Evolutionary conservation across 2,113 vertebrate species (phyloP).

Genomic region (Fukomys damarensis): DNA sequence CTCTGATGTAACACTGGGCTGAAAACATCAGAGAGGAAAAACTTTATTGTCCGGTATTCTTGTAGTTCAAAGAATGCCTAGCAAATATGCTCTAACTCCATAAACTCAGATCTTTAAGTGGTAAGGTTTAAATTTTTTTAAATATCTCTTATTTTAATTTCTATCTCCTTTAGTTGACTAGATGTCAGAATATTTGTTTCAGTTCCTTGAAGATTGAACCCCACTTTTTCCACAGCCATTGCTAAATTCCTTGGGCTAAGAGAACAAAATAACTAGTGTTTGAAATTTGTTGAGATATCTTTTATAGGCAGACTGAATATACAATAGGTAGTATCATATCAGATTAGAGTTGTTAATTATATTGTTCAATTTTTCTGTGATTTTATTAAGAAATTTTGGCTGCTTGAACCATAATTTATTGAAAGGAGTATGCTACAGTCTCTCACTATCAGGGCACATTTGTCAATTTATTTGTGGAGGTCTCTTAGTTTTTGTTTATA

Average conservation of each 20-base stretch:
- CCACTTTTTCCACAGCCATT: background rate
- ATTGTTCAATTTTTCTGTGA: background rate
- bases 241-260: background rate
- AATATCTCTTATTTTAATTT: background rate
- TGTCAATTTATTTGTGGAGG: constrained; percentile 8
- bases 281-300: background rate
- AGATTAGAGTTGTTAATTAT: constrained; percentile 20
- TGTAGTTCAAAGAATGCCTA: background rate
- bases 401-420: background rate
- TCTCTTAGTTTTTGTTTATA: background rate
- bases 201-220: background rate
- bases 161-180: background rate
- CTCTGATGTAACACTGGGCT: background rate
- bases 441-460: background rate
- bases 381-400: background rate
- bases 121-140: background rate
- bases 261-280: background rate
- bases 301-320: background rate
- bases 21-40: constrained; percentile 11
- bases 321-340: background rate
- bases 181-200: background rate
- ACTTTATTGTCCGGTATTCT: background rate
- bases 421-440: background rate
- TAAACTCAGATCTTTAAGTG: background rate
- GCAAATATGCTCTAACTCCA: background rate